Percentiles rank a stretch among this genome's conserved stretches.
phyloP scores from a whole-genome alignment of 2,888 invertebrate genomes.

The Sphaerophoria taeniata region DNA sequence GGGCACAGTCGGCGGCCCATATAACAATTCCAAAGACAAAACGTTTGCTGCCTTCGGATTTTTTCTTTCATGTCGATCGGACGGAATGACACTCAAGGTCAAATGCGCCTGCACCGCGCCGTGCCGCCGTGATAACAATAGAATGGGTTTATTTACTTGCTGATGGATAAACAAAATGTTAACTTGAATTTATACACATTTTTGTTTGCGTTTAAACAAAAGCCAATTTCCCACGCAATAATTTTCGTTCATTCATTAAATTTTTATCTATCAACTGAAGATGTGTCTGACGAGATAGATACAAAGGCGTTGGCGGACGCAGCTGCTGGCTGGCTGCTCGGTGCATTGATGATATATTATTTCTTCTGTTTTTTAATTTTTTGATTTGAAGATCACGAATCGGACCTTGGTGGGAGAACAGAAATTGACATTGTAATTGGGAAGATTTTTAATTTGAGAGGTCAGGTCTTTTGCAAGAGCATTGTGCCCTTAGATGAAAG shows the following conservation, averaged over 20 bases:
- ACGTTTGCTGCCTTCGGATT: neutral
- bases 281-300: conserved; percentile 30
- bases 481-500: conserved; percentile 16
- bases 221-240: conserved; percentile 37
- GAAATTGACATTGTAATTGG: conserved; percentile 29
- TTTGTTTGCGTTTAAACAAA: conserved; percentile 23
- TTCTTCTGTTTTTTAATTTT: neutral
- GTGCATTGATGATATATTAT: conserved; percentile 11
- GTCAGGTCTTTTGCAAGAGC: conserved; percentile 21
- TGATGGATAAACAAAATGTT: conserved; percentile 40
- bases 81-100: conserved; percentile 48
- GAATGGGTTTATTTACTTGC: conserved; percentile 38
- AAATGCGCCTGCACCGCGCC: no score
- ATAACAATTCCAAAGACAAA: no score
- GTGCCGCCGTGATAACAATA: conserved; percentile 51
- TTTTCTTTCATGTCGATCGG: conserved; percentile 45
- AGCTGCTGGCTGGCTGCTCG: neutral
- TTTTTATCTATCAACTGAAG: conserved; percentile 21
- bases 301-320: conserved; percentile 28
- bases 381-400: conserved; percentile 33
- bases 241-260: conserved; percentile 1
- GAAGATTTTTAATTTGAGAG: conserved; percentile 22
- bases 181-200: conserved; percentile 10
- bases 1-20: neutral
- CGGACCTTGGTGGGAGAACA: conserved; percentile 15